phyloP scores from a whole-genome alignment of 2,113 vertebrate genomes.

The Falco punctatus region DNA sequence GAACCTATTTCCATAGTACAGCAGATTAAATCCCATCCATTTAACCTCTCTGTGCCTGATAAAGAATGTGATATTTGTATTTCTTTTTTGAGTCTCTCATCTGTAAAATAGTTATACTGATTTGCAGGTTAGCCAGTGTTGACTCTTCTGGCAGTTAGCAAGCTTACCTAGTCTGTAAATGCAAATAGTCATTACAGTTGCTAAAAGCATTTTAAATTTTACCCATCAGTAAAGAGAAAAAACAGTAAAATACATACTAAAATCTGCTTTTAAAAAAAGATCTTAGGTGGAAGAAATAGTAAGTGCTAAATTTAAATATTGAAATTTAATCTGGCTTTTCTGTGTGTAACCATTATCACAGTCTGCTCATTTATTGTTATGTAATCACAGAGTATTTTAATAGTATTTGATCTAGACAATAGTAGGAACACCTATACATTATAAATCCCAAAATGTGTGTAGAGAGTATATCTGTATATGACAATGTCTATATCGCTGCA shows the following conservation, averaged over 20 bases:
- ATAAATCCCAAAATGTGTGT: background rate
- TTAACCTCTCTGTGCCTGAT: background rate
- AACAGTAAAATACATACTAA: background rate
- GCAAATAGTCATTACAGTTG: background rate
- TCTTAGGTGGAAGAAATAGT: background rate
- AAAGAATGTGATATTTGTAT: background rate
- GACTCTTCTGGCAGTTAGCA: background rate
- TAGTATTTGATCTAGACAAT: background rate
- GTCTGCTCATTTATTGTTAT: background rate
- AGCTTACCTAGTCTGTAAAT: constrained; percentile 12
- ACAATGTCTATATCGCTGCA: background rate
- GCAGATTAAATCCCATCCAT: background rate
- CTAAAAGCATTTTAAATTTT: background rate
- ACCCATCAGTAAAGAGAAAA: background rate
- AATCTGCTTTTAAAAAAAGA: background rate
- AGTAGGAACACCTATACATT: background rate
- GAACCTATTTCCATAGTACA: background rate
- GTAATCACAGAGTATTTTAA: background rate
- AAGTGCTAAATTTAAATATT: background rate
- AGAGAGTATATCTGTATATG: background rate
- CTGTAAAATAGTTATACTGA: background rate
- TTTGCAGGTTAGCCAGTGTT: background rate
- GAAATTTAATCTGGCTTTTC: background rate
- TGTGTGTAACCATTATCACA: background rate
- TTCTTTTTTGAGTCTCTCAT: background rate